Base-by-base conservation (phyloP, 1,140 invertebrate species). In the Acromyrmex charruanus region DNA sequence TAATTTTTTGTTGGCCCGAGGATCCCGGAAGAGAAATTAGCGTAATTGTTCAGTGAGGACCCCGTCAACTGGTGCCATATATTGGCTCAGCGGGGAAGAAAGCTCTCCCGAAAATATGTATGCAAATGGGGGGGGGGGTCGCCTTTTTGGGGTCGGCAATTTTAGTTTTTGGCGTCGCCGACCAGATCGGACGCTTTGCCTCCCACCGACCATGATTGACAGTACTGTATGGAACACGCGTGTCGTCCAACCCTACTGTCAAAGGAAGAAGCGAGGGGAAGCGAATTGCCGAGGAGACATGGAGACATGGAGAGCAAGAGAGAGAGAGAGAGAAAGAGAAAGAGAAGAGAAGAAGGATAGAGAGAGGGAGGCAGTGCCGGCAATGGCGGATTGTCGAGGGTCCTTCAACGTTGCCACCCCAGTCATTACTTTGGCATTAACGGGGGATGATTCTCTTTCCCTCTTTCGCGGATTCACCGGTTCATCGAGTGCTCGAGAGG, bases 401-500 rank as follows among this genome's bases (percentile, higher is more conserved):
- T 91, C 87, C 93, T 94, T 91, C 90, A 94, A 91, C 90, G 91
- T 92, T 92, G 88, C 93, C 93, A 94, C 93, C 94, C 94, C 91
- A 93, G 92, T 94, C 94, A 94, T 94, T 94, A 94, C 92, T 94
- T 93, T 81, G 92, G 93, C 92, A 94, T 94, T 94, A 94, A 93
- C 93, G 91, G 91, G 93, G 93, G 93, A 92, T 91, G 92, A 93
- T 94, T 94, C 89, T 88, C 80, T 75, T 90, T 89, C 89, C 85
- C 74, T 87, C 81, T 77, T 69, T 85, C 81, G 72, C 66, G 82
- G 87, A 86, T 91, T 89, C 85, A 85, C 87, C 81, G 86, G 77
- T 91, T 90, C 84, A 90, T 90, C 89, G 89, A 86, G 51, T 77
- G 9, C 59, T 85, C 61, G 82, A 66, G 82, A 85, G 82, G 77